A percentile compares a stretch with the other conserved stretches of the same genome.
Evolutionary conservation across 1,140 invertebrate genomes (phyloP).

Genomic region (Muscidifurax raptorellus): DNA sequence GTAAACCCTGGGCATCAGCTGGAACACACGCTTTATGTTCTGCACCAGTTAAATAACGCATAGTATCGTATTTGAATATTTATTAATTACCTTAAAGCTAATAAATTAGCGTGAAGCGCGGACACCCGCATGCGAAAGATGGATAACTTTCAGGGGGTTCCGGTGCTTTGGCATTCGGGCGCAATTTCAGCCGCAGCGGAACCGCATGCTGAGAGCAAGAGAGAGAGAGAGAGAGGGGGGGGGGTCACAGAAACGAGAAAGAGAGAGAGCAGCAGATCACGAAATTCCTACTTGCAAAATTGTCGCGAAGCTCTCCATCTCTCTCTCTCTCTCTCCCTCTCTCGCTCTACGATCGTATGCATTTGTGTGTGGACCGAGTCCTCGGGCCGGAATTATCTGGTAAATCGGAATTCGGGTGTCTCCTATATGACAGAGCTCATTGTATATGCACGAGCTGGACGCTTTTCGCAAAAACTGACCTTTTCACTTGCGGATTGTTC

Average conservation of each 20-base stretch:
- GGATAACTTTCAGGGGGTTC: not conserved
- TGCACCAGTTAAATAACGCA: not conserved
- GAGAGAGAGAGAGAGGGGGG: too few species aligned
- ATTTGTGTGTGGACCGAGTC: not conserved
- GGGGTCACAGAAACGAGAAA: too few species aligned
- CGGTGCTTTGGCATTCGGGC: not conserved
- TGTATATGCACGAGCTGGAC: not conserved
- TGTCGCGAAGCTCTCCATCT: not conserved
- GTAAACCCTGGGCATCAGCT: constrained; percentile 67
- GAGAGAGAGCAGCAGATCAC: not conserved
- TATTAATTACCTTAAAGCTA: not conserved
- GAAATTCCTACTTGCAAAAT: not conserved
- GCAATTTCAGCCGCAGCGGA: constrained; percentile 12
- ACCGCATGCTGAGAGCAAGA: not conserved
- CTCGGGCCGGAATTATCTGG: not conserved
- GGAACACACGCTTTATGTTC: constrained; percentile 20
- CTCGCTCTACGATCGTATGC: not conserved
- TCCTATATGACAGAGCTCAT: not conserved
- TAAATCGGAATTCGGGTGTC: not conserved
- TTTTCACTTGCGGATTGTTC: not conserved
- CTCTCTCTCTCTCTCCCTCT: not conserved
- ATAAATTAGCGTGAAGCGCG: not conserved
- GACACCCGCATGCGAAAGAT: not conserved
- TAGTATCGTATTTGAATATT: not conserved
- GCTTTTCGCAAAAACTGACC: constrained; percentile 6